Percentiles rank a stretch among this genome's conserved stretches.
phyloP scores from a whole-genome alignment of 2,113 vertebrate species.

The Hippocampus zosterae region DNA sequence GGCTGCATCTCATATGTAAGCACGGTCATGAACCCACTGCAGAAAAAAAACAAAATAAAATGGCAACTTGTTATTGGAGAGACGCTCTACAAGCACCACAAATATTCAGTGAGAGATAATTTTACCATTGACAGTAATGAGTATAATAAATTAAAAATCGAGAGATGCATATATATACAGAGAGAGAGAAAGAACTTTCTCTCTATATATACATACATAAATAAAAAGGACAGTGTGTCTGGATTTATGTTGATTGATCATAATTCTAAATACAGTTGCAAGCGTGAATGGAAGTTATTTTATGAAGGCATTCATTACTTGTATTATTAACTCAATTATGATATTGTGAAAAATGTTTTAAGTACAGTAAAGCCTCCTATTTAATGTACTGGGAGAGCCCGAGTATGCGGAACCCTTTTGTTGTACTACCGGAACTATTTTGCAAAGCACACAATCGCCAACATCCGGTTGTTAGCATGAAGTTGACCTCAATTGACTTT shows the following conservation, averaged over 20 bases:
- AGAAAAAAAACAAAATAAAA: background rate
- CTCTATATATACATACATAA: background rate
- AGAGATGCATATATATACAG: no score
- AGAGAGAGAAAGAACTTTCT: no score
- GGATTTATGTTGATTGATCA: background rate
- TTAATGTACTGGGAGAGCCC: background rate
- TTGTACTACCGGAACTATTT: conserved; percentile 3
- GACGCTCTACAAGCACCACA: background rate
- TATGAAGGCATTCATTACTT: no score
- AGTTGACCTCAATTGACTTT: background rate
- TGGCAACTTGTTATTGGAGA: background rate
- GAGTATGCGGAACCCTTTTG: conserved; percentile 24
- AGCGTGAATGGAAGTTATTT: background rate
- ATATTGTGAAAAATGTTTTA: background rate
- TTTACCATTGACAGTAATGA: no score
- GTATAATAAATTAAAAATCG: no score
- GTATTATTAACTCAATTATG: no score
- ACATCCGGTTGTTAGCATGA: conserved; percentile 30
- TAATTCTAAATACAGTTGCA: background rate
- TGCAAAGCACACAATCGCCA: conserved; percentile 6
- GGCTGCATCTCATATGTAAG: background rate
- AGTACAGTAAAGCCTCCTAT: background rate
- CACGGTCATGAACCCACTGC: background rate
- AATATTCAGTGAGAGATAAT: no score
- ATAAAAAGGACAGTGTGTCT: no score